Percentiles rank a stretch among this genome's conserved stretches.
These are phyloP conservation scores for Perognathus longimembris DNA, from an alignment of 2,113 vertebrate genomes.

Conservation along the genomic window DNA sequence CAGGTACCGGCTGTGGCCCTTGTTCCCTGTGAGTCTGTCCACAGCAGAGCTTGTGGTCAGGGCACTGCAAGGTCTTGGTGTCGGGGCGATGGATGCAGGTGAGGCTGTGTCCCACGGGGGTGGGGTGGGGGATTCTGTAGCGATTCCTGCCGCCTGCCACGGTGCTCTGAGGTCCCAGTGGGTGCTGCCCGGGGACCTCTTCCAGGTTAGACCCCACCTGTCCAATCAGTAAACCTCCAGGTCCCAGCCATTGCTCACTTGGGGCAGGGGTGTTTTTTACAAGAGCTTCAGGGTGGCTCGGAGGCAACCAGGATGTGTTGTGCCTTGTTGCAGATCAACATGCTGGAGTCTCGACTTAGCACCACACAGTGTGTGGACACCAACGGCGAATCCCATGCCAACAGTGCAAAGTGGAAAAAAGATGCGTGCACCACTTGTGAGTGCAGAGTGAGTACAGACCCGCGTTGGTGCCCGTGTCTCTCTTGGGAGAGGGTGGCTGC, in stretches of 20 bases:
- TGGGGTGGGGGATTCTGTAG: background rate
- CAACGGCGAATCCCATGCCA: constrained; percentile 87
- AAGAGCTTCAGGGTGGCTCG: fast-evolving
- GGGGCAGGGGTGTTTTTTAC: fast-evolving
- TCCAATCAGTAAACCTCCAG: fast-evolving
- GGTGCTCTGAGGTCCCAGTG: fast-evolving
- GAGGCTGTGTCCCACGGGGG: background rate
- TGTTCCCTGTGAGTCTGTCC: background rate
- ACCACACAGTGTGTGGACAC: constrained; percentile 93
- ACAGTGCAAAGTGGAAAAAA: constrained; percentile 91
- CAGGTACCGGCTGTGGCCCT: constrained; percentile 86
- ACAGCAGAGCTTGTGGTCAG: fast-evolving
- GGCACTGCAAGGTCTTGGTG: background rate
- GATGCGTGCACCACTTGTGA: constrained; percentile 93
- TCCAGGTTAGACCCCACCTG: background rate
- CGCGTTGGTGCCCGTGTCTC: background rate
- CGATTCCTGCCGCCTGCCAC: background rate
- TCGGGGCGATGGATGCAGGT: too few relatives aligned
- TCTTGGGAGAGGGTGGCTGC: too few relatives aligned
- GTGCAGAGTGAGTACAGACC: constrained; percentile 91
- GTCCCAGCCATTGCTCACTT: too few relatives aligned
- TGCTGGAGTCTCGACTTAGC: constrained; percentile 95
- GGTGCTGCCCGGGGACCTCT: background rate
- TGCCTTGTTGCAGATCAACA: constrained; percentile 92
- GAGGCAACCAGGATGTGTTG: background rate